Evolutionary conservation across 2,888 invertebrate genomes (phyloP).

Genomic region (Leucoma salicis): DNA sequence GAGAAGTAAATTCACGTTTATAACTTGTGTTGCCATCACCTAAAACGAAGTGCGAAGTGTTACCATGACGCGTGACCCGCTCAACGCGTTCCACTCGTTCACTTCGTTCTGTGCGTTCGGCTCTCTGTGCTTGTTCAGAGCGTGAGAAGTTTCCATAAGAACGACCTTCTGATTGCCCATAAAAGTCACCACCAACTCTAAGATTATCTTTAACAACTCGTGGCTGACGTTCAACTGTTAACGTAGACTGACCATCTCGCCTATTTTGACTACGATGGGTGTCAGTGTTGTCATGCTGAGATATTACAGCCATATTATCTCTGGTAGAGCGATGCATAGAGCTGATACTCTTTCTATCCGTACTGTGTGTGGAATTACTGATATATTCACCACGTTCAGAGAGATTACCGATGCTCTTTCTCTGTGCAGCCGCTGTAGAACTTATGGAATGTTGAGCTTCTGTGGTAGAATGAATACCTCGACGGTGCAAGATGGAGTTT

Average conservation of each 20-base stretch:
- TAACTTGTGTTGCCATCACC: slow-evolving; percentile 88
- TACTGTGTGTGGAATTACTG: slow-evolving; percentile 84
- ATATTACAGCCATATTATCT: slow-evolving; percentile 74
- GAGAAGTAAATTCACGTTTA: slow-evolving; percentile 88
- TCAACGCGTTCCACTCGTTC: slow-evolving; percentile 84
- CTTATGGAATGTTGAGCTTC: slow-evolving; percentile 88
- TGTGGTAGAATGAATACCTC: slow-evolving; percentile 85
- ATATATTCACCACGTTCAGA: slow-evolving; percentile 88
- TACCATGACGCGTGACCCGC: slow-evolving; percentile 83
- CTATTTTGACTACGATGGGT: slow-evolving; percentile 58
- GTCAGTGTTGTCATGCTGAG: slow-evolving; percentile 76
- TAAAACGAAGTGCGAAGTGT: slow-evolving; percentile 88
- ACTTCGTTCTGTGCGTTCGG: slow-evolving; percentile 62
- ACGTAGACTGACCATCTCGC: slow-evolving; percentile 79
- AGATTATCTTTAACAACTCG: slow-evolving; percentile 85
- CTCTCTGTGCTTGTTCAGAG: slow-evolving; percentile 65
- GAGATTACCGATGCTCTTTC: slow-evolving; percentile 90
- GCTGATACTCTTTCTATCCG: slow-evolving; percentile 89
- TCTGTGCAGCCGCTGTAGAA: slow-evolving; percentile 89
- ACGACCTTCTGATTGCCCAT: slow-evolving; percentile 87
- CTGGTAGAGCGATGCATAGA: slow-evolving; percentile 88
- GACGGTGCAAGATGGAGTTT: slow-evolving; percentile 90
- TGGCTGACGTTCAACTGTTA: slow-evolving; percentile 83
- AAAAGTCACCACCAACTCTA: slow-evolving; percentile 87
- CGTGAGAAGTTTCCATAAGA: slow-evolving; percentile 86